These are phyloP conservation scores for Exephanes ischioxanthus DNA, from an alignment of 2,888 invertebrate genomes.

Conservation along the genomic window DNA sequence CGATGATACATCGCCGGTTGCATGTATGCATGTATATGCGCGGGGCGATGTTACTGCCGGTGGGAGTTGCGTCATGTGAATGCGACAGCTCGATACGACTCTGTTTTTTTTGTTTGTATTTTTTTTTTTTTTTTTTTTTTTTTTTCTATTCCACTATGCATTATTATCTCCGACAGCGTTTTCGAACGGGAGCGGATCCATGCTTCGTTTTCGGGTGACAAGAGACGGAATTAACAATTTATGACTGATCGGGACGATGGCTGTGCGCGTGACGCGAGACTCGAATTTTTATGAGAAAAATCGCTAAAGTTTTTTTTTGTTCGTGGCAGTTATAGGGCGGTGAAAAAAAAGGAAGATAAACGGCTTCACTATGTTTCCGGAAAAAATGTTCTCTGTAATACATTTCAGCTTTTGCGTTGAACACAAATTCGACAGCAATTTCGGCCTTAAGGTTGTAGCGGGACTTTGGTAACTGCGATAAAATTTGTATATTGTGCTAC, in stretches of 20 bases:
- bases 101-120: neutral
- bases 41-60: constrained; percentile 16
- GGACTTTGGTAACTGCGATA: too few species aligned
- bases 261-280: neutral
- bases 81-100: constrained; percentile 32
- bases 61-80: constrained; percentile 21
- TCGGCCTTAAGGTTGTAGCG: too few species aligned
- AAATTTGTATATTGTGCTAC: too few species aligned
- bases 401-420: neutral
- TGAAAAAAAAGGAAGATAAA: neutral
- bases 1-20: neutral
- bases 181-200: neutral
- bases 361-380: neutral
- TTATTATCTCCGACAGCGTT: constrained; percentile 38
- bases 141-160: constrained; percentile 33
- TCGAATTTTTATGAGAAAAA: neutral
- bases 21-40: neutral
- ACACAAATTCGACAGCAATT: neutral
- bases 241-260: neutral
- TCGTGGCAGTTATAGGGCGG: too few species aligned
- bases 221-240: constrained; percentile 8
- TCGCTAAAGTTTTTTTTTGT: neutral
- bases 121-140: constrained; percentile 13
- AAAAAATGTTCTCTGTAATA: neutral
- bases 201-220: constrained; percentile 1